A percentile compares a stretch with the other conserved stretches of the same genome.
These are phyloP conservation scores for Limnephilus rhombicus DNA, from an alignment of 2,888 invertebrate species.

Conservation along the genomic window DNA sequence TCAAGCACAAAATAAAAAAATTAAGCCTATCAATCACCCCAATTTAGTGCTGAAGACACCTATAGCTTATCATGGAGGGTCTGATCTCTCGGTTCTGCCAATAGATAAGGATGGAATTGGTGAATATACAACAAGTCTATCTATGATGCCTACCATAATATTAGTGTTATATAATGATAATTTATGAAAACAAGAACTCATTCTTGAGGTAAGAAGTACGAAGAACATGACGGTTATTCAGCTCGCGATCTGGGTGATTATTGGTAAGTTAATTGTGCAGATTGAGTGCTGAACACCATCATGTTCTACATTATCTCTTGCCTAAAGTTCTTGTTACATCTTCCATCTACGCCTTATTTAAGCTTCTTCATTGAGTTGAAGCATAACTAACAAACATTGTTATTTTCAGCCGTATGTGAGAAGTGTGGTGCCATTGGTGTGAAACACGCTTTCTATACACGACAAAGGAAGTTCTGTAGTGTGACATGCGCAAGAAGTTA, in stretches of 20 bases:
- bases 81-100: constrained; percentile 91
- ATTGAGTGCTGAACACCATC: background rate
- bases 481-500: constrained; percentile 85
- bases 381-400: background rate
- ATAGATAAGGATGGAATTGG: constrained; percentile 94
- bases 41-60: constrained; percentile 86
- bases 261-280: background rate
- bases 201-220: no score
- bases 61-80: constrained; percentile 87
- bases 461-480: constrained; percentile 89
- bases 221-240: no score
- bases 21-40: constrained; percentile 86
- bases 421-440: constrained; percentile 91
- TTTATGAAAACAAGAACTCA: background rate
- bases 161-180: background rate
- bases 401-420: constrained; percentile 85
- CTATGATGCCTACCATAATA: background rate
- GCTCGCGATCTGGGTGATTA: no score
- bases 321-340: background rate
- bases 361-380: constrained; percentile 1
- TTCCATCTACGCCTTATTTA: no score
- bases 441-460: constrained; percentile 91
- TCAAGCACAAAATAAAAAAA: constrained; percentile 74
- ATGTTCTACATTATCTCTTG: background rate
- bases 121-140: constrained; percentile 69